phyloP scores from a whole-genome alignment of 2,797 vertebrate species.

The Pseudochaenichthys georgianus region DNA sequence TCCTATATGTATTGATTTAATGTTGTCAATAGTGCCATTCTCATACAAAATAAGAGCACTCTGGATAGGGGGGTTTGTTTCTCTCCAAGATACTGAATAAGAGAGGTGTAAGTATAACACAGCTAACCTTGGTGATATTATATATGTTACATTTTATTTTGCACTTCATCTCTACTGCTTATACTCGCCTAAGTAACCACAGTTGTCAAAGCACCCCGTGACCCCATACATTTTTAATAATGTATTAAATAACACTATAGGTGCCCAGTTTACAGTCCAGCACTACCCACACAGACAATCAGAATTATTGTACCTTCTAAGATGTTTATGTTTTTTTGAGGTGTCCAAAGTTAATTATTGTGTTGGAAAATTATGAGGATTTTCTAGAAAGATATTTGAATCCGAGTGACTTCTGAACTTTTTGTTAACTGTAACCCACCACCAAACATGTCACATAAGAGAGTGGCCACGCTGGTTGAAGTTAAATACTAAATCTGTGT shows the following conservation, averaged over 20 bases:
- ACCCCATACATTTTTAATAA: conserved; percentile 4
- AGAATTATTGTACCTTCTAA: not conserved
- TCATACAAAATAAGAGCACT: not conserved
- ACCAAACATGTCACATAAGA: not conserved
- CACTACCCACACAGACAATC: conserved; percentile 4
- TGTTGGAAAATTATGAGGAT: not conserved
- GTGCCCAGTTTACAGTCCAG: conserved; percentile 3
- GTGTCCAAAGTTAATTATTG: not conserved
- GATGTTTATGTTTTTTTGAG: not conserved
- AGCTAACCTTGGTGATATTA: not conserved
- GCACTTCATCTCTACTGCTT: not conserved
- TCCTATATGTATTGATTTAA: conserved; percentile 17
- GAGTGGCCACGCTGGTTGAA: not conserved
- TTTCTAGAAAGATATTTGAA: not conserved
- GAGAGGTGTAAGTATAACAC: not conserved
- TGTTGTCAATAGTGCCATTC: not conserved
- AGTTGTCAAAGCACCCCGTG: conserved; percentile 1
- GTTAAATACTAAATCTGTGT: not conserved
- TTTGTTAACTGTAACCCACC: not conserved
- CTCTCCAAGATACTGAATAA: not conserved
- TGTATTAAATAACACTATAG: conserved; percentile 19
- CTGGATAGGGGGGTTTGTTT: not conserved
- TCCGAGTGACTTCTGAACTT: not conserved
- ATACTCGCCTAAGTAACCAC: conserved; percentile 1
- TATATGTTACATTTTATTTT: conserved; percentile 21